phyloP scores from a whole-genome alignment of 2,888 invertebrate genomes.

The Scaptomyza parva region DNA sequence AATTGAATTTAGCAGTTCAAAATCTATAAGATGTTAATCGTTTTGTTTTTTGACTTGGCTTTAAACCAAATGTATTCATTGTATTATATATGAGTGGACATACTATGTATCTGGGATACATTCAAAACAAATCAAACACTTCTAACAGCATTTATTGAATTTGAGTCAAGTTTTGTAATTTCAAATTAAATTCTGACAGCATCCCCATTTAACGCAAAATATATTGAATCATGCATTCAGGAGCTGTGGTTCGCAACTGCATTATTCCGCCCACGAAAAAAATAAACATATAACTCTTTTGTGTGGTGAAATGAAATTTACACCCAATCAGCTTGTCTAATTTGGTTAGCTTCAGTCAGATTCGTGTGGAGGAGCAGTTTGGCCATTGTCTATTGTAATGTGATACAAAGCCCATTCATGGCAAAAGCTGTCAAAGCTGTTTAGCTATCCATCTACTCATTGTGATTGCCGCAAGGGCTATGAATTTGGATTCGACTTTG shows the following conservation, averaged over 20 bases:
- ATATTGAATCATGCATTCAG: not conserved
- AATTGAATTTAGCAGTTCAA: too few relatives aligned
- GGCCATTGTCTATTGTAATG: conserved; percentile 73
- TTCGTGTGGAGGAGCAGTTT: conserved; percentile 20
- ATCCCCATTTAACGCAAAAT: not conserved
- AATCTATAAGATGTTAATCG: too few relatives aligned
- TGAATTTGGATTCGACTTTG: conserved; percentile 34
- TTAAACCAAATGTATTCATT: too few relatives aligned
- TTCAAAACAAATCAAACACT: not conserved
- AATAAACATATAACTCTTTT: conserved; percentile 16
- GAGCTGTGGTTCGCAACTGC: conserved; percentile 8
- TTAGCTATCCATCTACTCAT: conserved; percentile 63
- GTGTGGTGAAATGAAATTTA: conserved; percentile 50
- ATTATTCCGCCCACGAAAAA: conserved; percentile 22
- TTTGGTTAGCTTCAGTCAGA: conserved; percentile 51
- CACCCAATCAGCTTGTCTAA: conserved; percentile 57
- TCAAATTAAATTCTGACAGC: not conserved
- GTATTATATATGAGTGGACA: too few relatives aligned
- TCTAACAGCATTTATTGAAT: not conserved
- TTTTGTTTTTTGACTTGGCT: too few relatives aligned
- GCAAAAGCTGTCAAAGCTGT: conserved; percentile 39
- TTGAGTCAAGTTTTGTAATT: not conserved
- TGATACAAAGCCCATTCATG: conserved; percentile 62
- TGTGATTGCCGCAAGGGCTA: conserved; percentile 58
- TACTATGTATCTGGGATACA: too few relatives aligned